A percentile compares a stretch with the other conserved stretches of the same genome.
Conservation (phyloP, 2,113 vertebrate genomes). For the Etheostoma cragini region DNA sequence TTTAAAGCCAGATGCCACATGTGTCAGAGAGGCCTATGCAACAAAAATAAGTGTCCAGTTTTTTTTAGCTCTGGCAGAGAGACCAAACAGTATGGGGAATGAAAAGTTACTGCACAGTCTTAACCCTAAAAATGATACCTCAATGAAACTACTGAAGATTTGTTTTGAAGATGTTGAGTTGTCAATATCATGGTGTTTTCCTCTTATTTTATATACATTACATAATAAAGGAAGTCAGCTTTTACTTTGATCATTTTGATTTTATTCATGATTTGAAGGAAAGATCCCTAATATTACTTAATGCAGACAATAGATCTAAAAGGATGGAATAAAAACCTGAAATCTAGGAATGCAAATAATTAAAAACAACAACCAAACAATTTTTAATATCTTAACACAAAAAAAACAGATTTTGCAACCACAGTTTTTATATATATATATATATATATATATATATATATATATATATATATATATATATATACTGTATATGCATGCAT, state of each 20-base stretch:
- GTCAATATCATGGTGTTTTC: neutral
- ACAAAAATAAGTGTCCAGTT: conserved; percentile 41
- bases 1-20: conserved; percentile 46
- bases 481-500: neutral
- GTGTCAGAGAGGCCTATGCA: conserved; percentile 40
- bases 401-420: neutral
- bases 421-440: neutral
- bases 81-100: neutral
- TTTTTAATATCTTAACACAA: neutral
- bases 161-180: neutral
- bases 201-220: neutral
- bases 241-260: neutral
- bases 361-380: too few species aligned
- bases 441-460: too few species aligned
- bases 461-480: neutral
- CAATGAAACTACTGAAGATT: conserved; percentile 28
- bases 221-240: neutral
- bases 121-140: conserved; percentile 6
- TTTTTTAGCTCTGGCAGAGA: conserved; percentile 10
- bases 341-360: neutral
- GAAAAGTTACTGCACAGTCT: conserved; percentile 9
- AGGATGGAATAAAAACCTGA: neutral
- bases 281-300: neutral
- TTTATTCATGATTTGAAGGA: neutral
- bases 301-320: neutral